Evolutionary conservation across 2,797 vertebrate species (phyloP).

Genomic region (Acipenser ruthenus): DNA sequence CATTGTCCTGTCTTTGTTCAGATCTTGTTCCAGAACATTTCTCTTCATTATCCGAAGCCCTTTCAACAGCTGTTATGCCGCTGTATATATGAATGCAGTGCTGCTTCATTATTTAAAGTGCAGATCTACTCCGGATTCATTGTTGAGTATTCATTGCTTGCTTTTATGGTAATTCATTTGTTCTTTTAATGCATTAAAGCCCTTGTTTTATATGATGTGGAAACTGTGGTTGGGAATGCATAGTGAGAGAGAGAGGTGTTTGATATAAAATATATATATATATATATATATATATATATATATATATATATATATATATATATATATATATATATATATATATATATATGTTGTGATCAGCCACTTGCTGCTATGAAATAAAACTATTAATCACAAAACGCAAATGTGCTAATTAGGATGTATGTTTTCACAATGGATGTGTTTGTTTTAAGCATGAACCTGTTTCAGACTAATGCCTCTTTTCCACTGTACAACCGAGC

Average conservation of each 20-base stretch:
- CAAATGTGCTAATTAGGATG: neutral
- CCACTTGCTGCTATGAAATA: neutral
- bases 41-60: neutral
- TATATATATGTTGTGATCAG: neutral
- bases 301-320: neutral
- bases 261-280: neutral
- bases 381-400: neutral
- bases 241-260: neutral
- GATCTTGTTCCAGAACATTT: neutral
- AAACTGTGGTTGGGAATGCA: neutral
- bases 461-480: neutral
- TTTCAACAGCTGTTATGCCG: neutral
- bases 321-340: neutral
- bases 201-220: slow-evolving; percentile 1
- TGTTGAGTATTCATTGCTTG: neutral
- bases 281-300: neutral
- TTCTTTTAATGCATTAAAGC: neutral
- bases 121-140: neutral
- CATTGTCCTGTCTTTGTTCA: slow-evolving; percentile 1
- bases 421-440: neutral
- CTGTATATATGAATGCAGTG: neutral
- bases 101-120: neutral
- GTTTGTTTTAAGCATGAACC: neutral
- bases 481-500: neutral
- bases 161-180: neutral